Evolutionary conservation across 2,888 invertebrate genomes (phyloP).

Genomic region (Cantharis flavilabris): DNA sequence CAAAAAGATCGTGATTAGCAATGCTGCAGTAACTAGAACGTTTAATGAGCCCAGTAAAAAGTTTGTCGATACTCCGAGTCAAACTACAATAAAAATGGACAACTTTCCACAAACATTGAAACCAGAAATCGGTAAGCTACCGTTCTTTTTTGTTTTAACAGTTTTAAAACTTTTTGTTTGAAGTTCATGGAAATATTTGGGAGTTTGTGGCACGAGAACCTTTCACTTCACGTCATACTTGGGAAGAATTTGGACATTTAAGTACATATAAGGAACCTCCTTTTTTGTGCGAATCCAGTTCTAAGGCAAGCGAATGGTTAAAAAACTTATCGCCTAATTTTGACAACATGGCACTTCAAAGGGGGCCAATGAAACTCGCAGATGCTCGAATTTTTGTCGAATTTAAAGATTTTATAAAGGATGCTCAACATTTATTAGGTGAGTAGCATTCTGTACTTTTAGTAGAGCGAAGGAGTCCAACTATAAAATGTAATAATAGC

Average conservation of each 20-base stretch:
- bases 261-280: slow-evolving; percentile 49
- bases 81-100: neutral
- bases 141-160: neutral
- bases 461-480: too few species aligned
- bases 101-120: neutral
- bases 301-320: slow-evolving; percentile 44
- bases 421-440: slow-evolving; percentile 48
- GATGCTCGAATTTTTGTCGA: slow-evolving; percentile 17
- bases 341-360: slow-evolving; percentile 36
- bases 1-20: neutral
- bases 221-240: slow-evolving; percentile 43
- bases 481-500: too few species aligned
- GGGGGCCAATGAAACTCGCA: neutral
- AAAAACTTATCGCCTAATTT: slow-evolving; percentile 38
- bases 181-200: slow-evolving; percentile 42
- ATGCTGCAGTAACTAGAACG: neutral
- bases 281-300: slow-evolving; percentile 49
- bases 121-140: neutral
- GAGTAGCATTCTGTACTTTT: neutral
- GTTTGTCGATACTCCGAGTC: neutral
- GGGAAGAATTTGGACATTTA: slow-evolving; percentile 50
- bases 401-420: slow-evolving; percentile 42
- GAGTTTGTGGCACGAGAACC: slow-evolving; percentile 42
- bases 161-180: neutral
- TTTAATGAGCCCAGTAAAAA: neutral